Conservation (phyloP, 92 coral and sea anemone species). For the Epizoanthus stellaris region DNA sequence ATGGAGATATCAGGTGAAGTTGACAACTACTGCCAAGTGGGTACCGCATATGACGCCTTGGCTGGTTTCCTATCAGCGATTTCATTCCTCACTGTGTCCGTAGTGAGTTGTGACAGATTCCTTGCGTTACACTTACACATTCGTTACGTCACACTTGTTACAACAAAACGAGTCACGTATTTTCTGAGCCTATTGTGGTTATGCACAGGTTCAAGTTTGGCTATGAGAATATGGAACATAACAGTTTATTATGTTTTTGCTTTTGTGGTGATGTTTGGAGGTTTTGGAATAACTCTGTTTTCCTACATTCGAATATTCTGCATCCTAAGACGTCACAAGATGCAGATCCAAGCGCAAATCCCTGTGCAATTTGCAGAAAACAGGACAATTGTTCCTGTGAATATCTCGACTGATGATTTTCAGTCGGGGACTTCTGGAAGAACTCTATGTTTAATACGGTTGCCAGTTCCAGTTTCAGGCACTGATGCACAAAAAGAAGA, state of each 20-base stretch:
- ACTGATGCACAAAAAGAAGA: too few species aligned
- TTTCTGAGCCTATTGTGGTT: not conserved
- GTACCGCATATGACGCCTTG: not conserved
- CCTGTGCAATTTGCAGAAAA: not conserved
- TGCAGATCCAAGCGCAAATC: not conserved
- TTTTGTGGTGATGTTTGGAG: not conserved
- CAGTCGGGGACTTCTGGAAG: not conserved
- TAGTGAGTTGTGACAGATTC: constrained; percentile 3
- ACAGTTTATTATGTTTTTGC: not conserved
- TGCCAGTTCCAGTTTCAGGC: too few species aligned
- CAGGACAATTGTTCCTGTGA: not conserved
- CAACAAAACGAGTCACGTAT: not conserved
- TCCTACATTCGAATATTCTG: not conserved
- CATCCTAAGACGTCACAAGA: not conserved
- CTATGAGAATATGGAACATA: not conserved
- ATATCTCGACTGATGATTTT: too few species aligned
- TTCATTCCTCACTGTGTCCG: constrained; percentile 5
- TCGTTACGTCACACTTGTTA: not conserved
- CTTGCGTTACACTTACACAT: constrained; percentile 11
- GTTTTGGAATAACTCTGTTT: not conserved
- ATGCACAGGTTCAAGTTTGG: not conserved
- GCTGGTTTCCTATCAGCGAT: not conserved
- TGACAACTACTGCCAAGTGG: not conserved
- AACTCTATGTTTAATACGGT: too few species aligned
- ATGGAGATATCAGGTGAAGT: not conserved